phyloP scores from a whole-genome alignment of 2,113 vertebrate species.

The Mola mola region DNA sequence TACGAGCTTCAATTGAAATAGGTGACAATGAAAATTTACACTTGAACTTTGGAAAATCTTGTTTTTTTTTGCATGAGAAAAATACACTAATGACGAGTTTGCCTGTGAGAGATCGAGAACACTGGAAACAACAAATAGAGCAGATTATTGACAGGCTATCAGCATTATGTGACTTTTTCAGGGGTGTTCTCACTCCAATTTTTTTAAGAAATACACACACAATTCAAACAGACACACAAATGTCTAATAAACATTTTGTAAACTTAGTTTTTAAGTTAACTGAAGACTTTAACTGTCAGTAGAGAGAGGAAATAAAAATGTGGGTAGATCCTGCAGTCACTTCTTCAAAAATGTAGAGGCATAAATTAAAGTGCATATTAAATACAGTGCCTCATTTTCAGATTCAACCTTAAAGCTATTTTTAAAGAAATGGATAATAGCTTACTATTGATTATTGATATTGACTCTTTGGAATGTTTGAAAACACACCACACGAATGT shows the following conservation, averaged over 20 bases:
- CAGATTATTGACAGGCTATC: slow-evolving; percentile 3
- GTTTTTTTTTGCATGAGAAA: neutral
- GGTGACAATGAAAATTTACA: no score
- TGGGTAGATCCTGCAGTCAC: neutral
- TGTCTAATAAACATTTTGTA: neutral
- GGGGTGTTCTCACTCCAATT: no score
- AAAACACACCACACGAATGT: slow-evolving; percentile 20
- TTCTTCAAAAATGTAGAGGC: neutral
- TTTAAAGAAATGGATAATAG: no score
- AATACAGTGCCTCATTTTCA: slow-evolving; percentile 13
- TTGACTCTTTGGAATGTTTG: slow-evolving; percentile 1
- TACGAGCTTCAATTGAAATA: no score
- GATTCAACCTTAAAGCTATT: no score
- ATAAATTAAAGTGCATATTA: slow-evolving; percentile 16
- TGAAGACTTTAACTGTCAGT: neutral
- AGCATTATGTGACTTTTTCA: no score
- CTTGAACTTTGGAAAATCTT: neutral
- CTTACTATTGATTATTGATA: no score
- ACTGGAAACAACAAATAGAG: neutral
- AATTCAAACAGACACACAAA: neutral
- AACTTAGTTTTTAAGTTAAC: neutral
- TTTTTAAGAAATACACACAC: neutral
- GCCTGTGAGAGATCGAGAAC: neutral
- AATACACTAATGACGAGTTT: neutral
- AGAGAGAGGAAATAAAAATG: neutral